A percentile compares a stretch with the other conserved stretches of the same genome.
phyloP scores from a whole-genome alignment of 2,797 vertebrate species.

The Euphonia xanthogaster region DNA sequence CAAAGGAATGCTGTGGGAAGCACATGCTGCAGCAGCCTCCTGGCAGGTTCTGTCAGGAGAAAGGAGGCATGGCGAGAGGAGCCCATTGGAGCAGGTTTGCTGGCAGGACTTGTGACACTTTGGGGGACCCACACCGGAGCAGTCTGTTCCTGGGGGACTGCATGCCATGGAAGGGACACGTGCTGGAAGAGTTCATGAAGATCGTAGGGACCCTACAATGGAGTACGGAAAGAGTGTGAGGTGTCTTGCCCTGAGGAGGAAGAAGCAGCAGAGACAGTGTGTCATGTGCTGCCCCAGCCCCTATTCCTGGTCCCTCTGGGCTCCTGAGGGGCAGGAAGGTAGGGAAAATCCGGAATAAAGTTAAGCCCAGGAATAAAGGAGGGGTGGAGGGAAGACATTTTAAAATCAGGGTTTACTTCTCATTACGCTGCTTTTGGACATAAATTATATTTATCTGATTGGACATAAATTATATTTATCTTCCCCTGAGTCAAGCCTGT shows the following conservation, averaged over 20 bases:
- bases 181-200: not conserved
- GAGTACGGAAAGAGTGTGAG: fast-evolving
- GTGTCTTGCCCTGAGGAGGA: not conserved
- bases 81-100: not conserved
- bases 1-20: not conserved
- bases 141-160: not conserved
- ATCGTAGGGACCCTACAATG: not conserved
- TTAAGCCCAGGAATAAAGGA: not conserved
- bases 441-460: not conserved
- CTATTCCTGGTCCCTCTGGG: not conserved
- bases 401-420: not conserved
- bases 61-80: not conserved
- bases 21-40: not conserved
- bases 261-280: not conserved
- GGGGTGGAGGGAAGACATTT: not conserved
- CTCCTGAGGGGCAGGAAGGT: not conserved
- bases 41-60: not conserved
- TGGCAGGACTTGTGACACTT: not conserved
- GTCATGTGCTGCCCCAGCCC: too few relatives aligned
- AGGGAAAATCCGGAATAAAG: not conserved
- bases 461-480: not conserved
- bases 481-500: not conserved
- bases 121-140: not conserved
- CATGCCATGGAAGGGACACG: not conserved
- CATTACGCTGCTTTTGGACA: not conserved